Evolutionary conservation across 2,888 invertebrate species (phyloP).

Genomic region (Athrips mouffetella): DNA sequence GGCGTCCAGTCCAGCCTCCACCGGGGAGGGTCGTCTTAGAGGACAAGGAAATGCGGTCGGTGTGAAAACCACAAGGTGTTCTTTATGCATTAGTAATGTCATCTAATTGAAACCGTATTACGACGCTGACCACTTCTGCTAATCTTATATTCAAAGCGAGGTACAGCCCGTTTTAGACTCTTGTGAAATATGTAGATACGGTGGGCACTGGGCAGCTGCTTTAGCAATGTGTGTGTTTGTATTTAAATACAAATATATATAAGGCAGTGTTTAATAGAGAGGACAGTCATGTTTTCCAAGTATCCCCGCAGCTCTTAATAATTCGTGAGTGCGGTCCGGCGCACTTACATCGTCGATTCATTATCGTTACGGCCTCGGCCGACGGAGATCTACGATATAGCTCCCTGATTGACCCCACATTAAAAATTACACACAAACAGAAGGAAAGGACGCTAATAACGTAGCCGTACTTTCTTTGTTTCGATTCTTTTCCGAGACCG

Average conservation of each 20-base stretch:
- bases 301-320: slow-evolving; percentile 70
- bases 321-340: slow-evolving; percentile 77
- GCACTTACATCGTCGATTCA: slow-evolving; percentile 71
- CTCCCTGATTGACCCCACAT: slow-evolving; percentile 78
- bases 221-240: not conserved
- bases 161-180: slow-evolving; percentile 16
- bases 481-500: slow-evolving; percentile 56
- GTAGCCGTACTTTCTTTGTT: slow-evolving; percentile 61
- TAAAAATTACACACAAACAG: slow-evolving; percentile 77
- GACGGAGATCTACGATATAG: slow-evolving; percentile 75
- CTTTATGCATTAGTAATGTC: slow-evolving; percentile 72
- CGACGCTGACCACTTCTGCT: slow-evolving; percentile 49
- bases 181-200: slow-evolving; percentile 23
- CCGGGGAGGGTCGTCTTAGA: slow-evolving; percentile 65
- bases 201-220: not conserved
- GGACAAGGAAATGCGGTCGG: slow-evolving; percentile 63
- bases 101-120: slow-evolving; percentile 70
- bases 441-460: slow-evolving; percentile 58
- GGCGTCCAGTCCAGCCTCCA: slow-evolving; percentile 49
- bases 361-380: slow-evolving; percentile 71
- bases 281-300: slow-evolving; percentile 34
- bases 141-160: slow-evolving; percentile 51
- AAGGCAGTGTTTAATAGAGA: slow-evolving; percentile 9
- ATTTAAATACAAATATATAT: slow-evolving; percentile 3
- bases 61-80: slow-evolving; percentile 58